Evolutionary conservation across 2,113 vertebrate species (phyloP), one percentile per base, ranked within the genome.

Genomic region (Planiliza haematocheilus): DNA sequence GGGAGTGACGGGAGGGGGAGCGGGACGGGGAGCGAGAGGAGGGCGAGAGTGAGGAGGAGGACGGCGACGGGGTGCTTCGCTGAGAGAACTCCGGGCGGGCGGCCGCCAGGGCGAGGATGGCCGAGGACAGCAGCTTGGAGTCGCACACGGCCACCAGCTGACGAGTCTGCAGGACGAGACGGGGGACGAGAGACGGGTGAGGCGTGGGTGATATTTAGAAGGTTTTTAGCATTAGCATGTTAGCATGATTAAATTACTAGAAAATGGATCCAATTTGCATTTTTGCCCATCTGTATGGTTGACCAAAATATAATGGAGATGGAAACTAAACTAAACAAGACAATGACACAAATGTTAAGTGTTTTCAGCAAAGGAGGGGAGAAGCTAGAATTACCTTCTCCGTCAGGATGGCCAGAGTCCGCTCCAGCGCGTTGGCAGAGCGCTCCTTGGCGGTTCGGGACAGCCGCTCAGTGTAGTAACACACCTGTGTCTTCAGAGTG

Each of bases 401-500:
- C 75, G 95, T 95, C 12, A 99, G 91, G 87, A 98, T 98, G 82
- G 96, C 94, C 5, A 99, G 94, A 0, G 98, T 99, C 83, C 97
- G 95, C 89, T 99, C 97, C 74, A 99, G 92, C 41, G 96, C 95
- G 61, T 97, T 98, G 82, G 97, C 93, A 1, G 97, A 99, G 76
- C 95, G 95, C 9, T 99, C 98, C 91, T 98, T 99, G 72, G 98
- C 98, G 12, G 97, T 94, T 83, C 98, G 94, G 0, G 97, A 97
- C 72, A 99, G 95, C 14, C 98, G 95, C 69, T 99, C 98, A 2
- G 96, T 94, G 55, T 99, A 99, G 92, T 99, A 99, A 90, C 96
- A 98, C 89, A 99, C 96, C 90, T 99, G 98, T 0, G 98, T 99
- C 92, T 99, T 99, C 85, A 99, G 92, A 2, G 97, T 99, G 89